Conservation (phyloP, 1,140 invertebrate genomes). For the Trichoplusia ni region DNA sequence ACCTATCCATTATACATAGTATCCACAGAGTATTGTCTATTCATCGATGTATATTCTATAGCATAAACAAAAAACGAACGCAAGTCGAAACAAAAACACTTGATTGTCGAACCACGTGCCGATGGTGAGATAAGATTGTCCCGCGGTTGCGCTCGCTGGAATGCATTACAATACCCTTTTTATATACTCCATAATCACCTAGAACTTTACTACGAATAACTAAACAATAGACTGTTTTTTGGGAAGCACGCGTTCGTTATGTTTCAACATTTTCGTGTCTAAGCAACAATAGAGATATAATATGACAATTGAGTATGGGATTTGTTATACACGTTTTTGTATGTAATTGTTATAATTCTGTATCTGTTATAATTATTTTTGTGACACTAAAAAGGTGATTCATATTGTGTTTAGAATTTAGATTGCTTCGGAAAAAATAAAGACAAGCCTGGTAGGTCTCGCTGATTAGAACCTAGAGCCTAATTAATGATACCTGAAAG, state of each 20-base stretch:
- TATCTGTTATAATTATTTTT: neutral
- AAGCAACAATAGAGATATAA: neutral
- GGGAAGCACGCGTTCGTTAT: neutral
- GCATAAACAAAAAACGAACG: conserved; percentile 4
- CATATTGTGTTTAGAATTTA: too few relatives aligned
- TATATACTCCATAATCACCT: conserved; percentile 18
- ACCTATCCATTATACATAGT: too few relatives aligned
- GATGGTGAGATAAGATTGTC: conserved; percentile 61
- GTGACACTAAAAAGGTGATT: neutral
- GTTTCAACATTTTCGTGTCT: neutral
- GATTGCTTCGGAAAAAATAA: too few relatives aligned
- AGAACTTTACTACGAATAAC: neutral
- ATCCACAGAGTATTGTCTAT: too few relatives aligned
- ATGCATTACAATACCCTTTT: conserved; percentile 41
- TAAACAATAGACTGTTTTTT: neutral
- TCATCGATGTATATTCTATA: too few relatives aligned
- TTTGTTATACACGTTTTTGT: neutral
- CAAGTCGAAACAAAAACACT: conserved; percentile 47
- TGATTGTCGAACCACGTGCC: conserved; percentile 55
- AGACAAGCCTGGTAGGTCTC: too few relatives aligned
- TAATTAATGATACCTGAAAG: too few relatives aligned
- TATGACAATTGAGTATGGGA: neutral
- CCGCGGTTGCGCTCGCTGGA: conserved; percentile 38
- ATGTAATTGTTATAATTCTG: neutral
- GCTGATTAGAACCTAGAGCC: too few relatives aligned